A percentile compares a stretch with the other conserved stretches of the same genome.
Evolutionary conservation across 2,797 vertebrate genomes (phyloP).

Genomic region (Linurgus olivaceus): DNA sequence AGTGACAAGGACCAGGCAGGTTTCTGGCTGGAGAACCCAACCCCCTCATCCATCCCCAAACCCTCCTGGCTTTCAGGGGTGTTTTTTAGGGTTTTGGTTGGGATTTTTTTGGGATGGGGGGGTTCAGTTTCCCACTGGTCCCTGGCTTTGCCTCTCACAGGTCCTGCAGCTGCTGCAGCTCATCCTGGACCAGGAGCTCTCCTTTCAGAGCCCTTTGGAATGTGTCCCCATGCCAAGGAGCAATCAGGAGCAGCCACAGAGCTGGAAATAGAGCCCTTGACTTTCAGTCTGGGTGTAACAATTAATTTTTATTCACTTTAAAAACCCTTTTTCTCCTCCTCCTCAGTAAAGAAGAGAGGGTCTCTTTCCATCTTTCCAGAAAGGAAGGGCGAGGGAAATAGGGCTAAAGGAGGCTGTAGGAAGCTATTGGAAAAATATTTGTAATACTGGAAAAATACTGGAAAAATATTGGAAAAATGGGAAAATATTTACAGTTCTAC

Average conservation of each 20-base stretch:
- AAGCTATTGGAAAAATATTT: background rate
- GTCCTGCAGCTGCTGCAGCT: background rate
- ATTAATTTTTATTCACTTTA: conserved; percentile 16
- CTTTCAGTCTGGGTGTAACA: background rate
- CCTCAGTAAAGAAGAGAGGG: background rate
- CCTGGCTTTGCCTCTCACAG: background rate
- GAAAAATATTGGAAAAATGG: background rate
- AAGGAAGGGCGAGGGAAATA: background rate
- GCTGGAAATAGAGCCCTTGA: conserved; percentile 43
- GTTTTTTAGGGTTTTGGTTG: background rate
- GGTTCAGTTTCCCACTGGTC: background rate
- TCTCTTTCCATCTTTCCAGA: background rate
- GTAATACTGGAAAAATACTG: background rate
- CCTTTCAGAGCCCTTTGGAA: background rate
- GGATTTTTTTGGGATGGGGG: fast-evolving
- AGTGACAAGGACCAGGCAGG: background rate
- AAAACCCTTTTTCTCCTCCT: background rate
- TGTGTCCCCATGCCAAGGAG: background rate
- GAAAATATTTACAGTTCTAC: background rate
- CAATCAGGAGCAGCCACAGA: background rate
- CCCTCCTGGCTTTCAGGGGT: background rate
- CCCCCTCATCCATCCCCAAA: background rate
- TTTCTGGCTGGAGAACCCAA: background rate
- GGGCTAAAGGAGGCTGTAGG: background rate
- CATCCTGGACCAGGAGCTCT: background rate